phyloP scores from a whole-genome alignment of 2,113 vertebrate genomes.

The Aplodontia rufa region DNA sequence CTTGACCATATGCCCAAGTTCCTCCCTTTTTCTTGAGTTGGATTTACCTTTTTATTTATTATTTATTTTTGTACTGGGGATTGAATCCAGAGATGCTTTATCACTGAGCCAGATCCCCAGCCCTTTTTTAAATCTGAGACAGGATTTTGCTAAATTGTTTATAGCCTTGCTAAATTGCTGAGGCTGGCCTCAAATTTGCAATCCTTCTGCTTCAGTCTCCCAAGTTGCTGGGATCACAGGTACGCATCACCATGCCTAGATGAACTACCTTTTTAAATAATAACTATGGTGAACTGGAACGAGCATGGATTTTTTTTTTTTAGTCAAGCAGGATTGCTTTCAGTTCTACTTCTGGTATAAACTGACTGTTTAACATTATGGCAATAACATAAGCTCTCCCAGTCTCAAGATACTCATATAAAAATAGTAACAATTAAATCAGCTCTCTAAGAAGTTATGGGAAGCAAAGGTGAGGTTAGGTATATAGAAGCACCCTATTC shows the following conservation, averaged over 20 bases:
- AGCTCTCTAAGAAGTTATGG: neutral
- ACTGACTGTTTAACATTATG: neutral
- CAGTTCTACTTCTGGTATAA: neutral
- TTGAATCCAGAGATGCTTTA: neutral
- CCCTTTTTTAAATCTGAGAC: neutral
- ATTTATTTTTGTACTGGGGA: neutral
- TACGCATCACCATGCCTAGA: too few relatives aligned
- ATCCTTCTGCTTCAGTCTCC: neutral
- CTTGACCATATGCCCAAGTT: neutral
- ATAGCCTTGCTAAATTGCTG: neutral
- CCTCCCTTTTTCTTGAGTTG: neutral
- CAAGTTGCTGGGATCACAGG: neutral
- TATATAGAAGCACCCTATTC: neutral
- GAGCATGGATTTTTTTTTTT: neutral
- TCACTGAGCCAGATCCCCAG: neutral
- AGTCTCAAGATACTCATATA: neutral
- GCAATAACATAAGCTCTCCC: neutral
- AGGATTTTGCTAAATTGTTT: neutral
- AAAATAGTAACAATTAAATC: neutral
- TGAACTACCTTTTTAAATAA: neutral
- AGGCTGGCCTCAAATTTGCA: neutral
- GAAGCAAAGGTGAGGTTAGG: neutral
- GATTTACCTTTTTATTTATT: neutral
- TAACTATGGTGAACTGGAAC: neutral
- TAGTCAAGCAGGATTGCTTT: neutral